Percentiles rank a stretch among this genome's conserved stretches.
Conservation (phyloP, 2,888 invertebrate species). For the Chloroclystis v-ata region DNA sequence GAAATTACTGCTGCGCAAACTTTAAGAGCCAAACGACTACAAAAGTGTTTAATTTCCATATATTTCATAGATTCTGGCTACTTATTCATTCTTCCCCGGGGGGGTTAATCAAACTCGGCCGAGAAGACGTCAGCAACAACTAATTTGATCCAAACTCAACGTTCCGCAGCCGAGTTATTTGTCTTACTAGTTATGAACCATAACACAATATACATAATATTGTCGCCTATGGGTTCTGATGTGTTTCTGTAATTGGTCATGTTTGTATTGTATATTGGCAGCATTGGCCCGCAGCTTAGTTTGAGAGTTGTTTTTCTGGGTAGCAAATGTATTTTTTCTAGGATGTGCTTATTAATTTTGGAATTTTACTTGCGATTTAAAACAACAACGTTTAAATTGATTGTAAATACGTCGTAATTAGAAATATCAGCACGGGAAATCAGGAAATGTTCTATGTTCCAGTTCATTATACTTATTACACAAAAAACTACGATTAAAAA, state of each 20-base stretch:
- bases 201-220: constrained; percentile 61
- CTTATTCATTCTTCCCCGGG: constrained; percentile 36
- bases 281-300: not conserved
- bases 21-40: constrained; percentile 4
- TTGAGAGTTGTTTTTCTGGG: not conserved
- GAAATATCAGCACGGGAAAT: too few species aligned
- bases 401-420: too few species aligned
- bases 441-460: too few species aligned
- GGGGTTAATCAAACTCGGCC: constrained; percentile 63
- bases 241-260: constrained; percentile 31
- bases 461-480: too few species aligned
- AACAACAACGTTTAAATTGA: too few species aligned
- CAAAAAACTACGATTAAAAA: too few species aligned
- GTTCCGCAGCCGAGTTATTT: constrained; percentile 59
- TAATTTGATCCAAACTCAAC: constrained; percentile 64
- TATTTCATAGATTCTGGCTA: constrained; percentile 24
- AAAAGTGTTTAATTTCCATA: constrained; percentile 16
- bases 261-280: not conserved
- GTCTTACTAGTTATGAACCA: constrained; percentile 57
- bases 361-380: too few species aligned
- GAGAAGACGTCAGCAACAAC: constrained; percentile 57
- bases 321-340: too few species aligned
- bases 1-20: not conserved
- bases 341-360: too few species aligned
- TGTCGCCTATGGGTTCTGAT: constrained; percentile 36